Base-by-base conservation (phyloP, 2,113 vertebrate genomes). In the Percina caprodes region DNA sequence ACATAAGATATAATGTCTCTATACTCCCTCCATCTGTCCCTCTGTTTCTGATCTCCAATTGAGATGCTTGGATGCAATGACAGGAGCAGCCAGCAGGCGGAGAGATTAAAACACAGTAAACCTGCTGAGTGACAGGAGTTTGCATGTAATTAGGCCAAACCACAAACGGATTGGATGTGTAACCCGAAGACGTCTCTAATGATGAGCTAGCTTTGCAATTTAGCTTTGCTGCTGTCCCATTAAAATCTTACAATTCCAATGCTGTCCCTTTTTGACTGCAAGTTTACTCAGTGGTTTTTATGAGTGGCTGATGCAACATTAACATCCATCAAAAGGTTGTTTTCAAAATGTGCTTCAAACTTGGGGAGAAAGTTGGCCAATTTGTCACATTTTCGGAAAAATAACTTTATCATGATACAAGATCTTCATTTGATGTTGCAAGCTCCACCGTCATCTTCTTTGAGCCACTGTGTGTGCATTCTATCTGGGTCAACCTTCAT, bases 401-500 rank as follows among this genome's bases (percentile, higher is more conserved):
- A 74, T 13, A 42, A 69, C 45, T 54, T 60, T 9, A 75, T 26
- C 21, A 21, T 21, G 24, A 69, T 18, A n/a, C 51, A 46, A 61
- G 24, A 45, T 24, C 49, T 72, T 30, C 46, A 63, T 83, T 67
- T 68, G 56, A 88, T 61, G 56, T 62, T 73, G 56, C 73, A 19
- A 61, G 81, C 76, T 52, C 46, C 35, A 2, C 49, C 49, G 19
- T 75, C 70, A 26, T 73, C 54, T n/a, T 55, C 79, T 74, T 49
- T 85, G 74, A 90, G 71, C 74, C 56, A 23, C 19, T 9, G 21
- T 33, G 18, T 33, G 15, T 48, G 72, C 39, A 42, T 39, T 35
- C 58, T 74, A 83, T 85, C 89, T 89, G 85, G 86, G 78, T 91
- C 80, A 62, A 26, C 71, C 67, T 55, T 90, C 71, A 85, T 90